A percentile compares a stretch with the other conserved stretches of the same genome.
Conservation (phyloP, 2,888 invertebrate genomes). For the Acleris emargana region DNA sequence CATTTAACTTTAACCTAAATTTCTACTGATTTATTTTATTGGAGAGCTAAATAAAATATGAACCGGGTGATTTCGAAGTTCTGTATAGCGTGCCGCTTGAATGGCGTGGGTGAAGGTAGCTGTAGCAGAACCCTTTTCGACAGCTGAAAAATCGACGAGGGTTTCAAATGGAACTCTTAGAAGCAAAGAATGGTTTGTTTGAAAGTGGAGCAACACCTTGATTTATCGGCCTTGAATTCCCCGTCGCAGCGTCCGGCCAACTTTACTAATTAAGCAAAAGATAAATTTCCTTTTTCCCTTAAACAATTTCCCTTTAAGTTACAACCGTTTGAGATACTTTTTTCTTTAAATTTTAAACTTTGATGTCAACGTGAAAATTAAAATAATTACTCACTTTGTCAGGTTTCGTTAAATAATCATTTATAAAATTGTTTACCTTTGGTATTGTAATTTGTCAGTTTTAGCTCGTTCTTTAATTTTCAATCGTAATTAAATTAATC, state of each 20-base stretch:
- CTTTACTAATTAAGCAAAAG: slow-evolving; percentile 82
- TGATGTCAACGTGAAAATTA: slow-evolving; percentile 36
- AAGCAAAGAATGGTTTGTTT: slow-evolving; percentile 61
- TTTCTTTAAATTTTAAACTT: slow-evolving; percentile 40
- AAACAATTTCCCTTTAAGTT: slow-evolving; percentile 75
- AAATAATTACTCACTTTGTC: slow-evolving; percentile 20
- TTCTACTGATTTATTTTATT: neutral
- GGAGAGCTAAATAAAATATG: slow-evolving; percentile 3
- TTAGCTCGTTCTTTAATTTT: too few relatives aligned
- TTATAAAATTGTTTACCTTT: neutral
- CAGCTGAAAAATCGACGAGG: slow-evolving; percentile 61
- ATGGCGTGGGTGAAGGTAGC: slow-evolving; percentile 1
- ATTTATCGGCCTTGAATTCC: slow-evolving; percentile 77
- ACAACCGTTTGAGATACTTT: slow-evolving; percentile 58
- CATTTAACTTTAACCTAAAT: neutral
- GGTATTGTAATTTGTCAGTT: too few relatives aligned
- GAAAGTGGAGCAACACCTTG: slow-evolving; percentile 72
- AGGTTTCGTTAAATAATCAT: neutral
- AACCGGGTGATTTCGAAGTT: slow-evolving; percentile 2
- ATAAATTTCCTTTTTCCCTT: slow-evolving; percentile 78
- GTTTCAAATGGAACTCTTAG: slow-evolving; percentile 59
- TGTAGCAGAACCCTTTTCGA: slow-evolving; percentile 38
- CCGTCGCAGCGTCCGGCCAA: slow-evolving; percentile 66
- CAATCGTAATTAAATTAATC: too few relatives aligned
- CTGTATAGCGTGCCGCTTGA: slow-evolving; percentile 8